Evolutionary conservation across 2,113 vertebrate species (phyloP).

Genomic region (Thermophis baileyi): DNA sequence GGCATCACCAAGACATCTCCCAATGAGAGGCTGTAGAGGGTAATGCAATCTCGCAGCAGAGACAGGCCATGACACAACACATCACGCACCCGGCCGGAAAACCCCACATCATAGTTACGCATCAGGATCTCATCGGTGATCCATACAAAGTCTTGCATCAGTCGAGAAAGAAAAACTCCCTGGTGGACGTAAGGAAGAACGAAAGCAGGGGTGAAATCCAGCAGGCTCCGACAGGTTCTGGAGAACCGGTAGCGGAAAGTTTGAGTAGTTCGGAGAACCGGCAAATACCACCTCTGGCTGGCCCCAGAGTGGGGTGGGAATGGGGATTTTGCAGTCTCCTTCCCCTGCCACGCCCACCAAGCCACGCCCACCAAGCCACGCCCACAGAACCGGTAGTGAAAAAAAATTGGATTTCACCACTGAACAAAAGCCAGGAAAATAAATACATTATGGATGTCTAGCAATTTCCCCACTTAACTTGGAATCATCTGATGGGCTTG

Average conservation of each 20-base stretch:
- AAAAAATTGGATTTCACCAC: no score
- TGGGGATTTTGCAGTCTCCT: no score
- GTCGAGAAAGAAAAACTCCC: slow-evolving; percentile 73
- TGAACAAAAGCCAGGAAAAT: not conserved
- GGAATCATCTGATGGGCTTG: not conserved
- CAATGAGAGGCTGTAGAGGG: slow-evolving; percentile 53
- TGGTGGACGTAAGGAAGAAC: slow-evolving; percentile 30
- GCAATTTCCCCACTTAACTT: not conserved
- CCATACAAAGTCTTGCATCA: slow-evolving; percentile 80
- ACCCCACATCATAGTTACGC: slow-evolving; percentile 78
- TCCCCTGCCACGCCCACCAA: no score
- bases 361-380: no score
- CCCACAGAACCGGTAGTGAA: no score
- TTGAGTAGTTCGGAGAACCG: no score
- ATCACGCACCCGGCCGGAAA: slow-evolving; percentile 74
- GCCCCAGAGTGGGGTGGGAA: no score
- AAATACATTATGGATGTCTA: not conserved
- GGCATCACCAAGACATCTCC: slow-evolving; percentile 65
- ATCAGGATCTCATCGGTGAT: slow-evolving; percentile 84
- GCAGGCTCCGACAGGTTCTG: no score
- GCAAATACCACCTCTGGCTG: no score
- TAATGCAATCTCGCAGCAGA: slow-evolving; percentile 67
- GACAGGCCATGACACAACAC: slow-evolving; percentile 74
- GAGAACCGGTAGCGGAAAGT: no score
- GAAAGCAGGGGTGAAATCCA: no score